Evolutionary conservation across 1,140 invertebrate species (phyloP), one percentile per base, ranked within the genome.

Genomic region (Subanguina moxae): DNA sequence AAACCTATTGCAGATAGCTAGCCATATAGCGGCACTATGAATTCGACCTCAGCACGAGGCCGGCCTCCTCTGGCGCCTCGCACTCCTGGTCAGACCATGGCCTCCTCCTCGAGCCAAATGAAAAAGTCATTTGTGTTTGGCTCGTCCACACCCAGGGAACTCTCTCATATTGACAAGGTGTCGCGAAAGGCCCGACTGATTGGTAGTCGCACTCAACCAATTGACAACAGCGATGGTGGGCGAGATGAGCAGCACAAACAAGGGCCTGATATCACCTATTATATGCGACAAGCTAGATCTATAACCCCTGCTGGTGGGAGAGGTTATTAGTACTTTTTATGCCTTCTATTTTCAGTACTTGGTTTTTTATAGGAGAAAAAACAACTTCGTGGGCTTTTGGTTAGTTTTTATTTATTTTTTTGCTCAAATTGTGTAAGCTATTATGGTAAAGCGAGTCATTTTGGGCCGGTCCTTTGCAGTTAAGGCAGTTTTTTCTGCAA

Each of bases 71-170:
- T 19, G 17, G 23, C 48, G 1, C 15, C n/a, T 21, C 3, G 8
- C 23, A 52, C 48, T 52, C 3, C 48, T 21, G 17, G 17, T 8
- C 23, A 21, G 3, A 52, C 11, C n/a, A 52, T 15, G 3, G n/a
- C 48, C 48, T 52, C 48, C 15, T 52, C 23, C n/a, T 52, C 48
- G 48, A 52, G 48, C 32, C 48, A 52, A 5, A 15, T 8, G 3
- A 52, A 52, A 15, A 52, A 52, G 3, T 15, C 48, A 15, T 69
- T 69, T 46, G 73, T 66, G n/a, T 75, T 75, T 62, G 73, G 73
- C 21, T 77, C 75, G 17, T 76, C 73, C n/a, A 75, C 73, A 48
- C 73, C 73, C 7, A 38, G 73, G 46, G 75, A 75, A 25, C 28
- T 75, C 1, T 77, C 75, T 15, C 76, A 77, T 1, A 75, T 65